Conservation (phyloP, 2,113 vertebrate species). For the Eretmochelys imbricata region DNA sequence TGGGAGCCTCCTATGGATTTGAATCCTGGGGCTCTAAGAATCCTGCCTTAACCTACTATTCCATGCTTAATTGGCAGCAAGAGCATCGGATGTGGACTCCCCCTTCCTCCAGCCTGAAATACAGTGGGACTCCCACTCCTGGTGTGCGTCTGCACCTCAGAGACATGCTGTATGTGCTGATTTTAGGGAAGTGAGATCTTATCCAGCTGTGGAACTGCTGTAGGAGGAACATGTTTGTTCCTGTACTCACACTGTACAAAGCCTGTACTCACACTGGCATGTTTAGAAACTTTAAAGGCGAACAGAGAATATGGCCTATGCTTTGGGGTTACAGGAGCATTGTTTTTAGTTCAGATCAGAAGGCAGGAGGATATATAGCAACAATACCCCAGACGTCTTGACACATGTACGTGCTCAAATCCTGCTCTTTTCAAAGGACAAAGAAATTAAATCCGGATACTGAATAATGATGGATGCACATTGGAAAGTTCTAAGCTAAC, state of each 20-base stretch:
- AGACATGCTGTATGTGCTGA: neutral
- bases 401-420: neutral
- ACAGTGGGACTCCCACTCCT: neutral
- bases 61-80: neutral
- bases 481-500: neutral
- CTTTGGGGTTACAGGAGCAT: neutral
- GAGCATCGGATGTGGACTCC: neutral
- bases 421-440: neutral
- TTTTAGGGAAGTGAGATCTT: neutral
- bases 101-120: neutral
- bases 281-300: neutral
- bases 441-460: neutral
- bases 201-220: neutral
- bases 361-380: neutral
- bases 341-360: neutral
- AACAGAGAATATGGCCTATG: neutral
- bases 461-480: neutral
- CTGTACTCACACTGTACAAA: too few relatives aligned
- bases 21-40: neutral
- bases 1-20: fast-evolving
- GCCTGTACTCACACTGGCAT: neutral
- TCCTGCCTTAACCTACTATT: neutral
- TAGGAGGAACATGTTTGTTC: too few relatives aligned
- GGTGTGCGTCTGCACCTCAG: neutral
- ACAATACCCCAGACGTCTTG: neutral